Evolutionary conservation across 2,797 vertebrate genomes (phyloP).

Genomic region (Rallus crepitans): DNA sequence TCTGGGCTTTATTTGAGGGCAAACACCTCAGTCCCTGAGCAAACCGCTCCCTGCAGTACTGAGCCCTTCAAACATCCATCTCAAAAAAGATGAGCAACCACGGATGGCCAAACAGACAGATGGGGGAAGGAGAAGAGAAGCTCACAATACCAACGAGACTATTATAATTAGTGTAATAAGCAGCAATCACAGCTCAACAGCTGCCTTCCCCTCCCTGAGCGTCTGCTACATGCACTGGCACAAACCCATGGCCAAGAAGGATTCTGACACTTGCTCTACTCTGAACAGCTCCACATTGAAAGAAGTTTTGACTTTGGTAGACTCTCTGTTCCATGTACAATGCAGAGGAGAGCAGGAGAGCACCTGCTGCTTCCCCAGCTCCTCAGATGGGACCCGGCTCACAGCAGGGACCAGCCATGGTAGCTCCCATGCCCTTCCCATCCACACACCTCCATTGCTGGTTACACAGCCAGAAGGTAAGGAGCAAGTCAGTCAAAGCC

Average conservation of each 20-base stretch:
- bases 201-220: not conserved
- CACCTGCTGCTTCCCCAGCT: not conserved
- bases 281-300: not conserved
- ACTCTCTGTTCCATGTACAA: not conserved
- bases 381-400: not conserved
- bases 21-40: not conserved
- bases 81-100: conserved; percentile 14
- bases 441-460: not conserved
- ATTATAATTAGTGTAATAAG: conserved; percentile 55
- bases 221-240: not conserved
- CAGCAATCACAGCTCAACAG: conserved; percentile 28
- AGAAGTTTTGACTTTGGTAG: not conserved
- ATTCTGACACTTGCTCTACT: not conserved
- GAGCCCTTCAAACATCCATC: not conserved
- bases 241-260: not conserved
- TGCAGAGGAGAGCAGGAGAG: not conserved
- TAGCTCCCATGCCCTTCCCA: not conserved
- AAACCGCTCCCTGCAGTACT: not conserved
- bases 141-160: not conserved
- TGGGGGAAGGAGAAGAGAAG: conserved; percentile 1
- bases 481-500: not conserved
- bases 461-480: not conserved
- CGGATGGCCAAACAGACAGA: conserved; percentile 24
- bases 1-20: not conserved
- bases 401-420: not conserved